Evolutionary conservation across 2,797 vertebrate species (phyloP).

Genomic region (Enoplosus armatus): DNA sequence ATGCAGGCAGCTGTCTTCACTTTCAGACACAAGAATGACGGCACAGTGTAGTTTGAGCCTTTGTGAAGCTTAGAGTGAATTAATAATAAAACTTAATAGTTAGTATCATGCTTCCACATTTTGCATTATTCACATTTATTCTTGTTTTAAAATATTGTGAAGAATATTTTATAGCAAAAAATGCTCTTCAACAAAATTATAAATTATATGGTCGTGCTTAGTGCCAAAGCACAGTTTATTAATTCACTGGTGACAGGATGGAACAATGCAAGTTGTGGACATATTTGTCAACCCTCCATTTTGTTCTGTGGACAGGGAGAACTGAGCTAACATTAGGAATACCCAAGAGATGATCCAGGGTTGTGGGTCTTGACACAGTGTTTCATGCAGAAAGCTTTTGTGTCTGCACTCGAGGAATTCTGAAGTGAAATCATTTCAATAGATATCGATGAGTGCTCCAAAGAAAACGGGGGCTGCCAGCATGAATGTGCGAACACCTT

Average conservation of each 20-base stretch:
- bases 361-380: neutral
- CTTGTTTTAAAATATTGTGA: neutral
- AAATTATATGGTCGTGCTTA: neutral
- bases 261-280: neutral
- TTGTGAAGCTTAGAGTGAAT: neutral
- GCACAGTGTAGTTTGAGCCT: neutral
- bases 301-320: neutral
- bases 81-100: neutral
- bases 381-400: slow-evolving; percentile 1
- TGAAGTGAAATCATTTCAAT: slow-evolving; percentile 36
- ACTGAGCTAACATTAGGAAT: neutral
- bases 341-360: neutral
- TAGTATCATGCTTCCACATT: neutral
- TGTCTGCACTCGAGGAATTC: neutral
- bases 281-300: neutral
- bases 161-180: neutral
- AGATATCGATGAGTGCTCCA: slow-evolving; percentile 98
- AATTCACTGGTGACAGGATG: neutral
- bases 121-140: neutral
- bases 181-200: neutral
- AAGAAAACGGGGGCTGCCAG: slow-evolving; percentile 96
- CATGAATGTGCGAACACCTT: slow-evolving; percentile 98
- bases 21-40: neutral
- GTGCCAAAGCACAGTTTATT: neutral
- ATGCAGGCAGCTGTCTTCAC: neutral